Conservation (phyloP, 2,797 vertebrate species). For the Rousettus madagascariensis region DNA sequence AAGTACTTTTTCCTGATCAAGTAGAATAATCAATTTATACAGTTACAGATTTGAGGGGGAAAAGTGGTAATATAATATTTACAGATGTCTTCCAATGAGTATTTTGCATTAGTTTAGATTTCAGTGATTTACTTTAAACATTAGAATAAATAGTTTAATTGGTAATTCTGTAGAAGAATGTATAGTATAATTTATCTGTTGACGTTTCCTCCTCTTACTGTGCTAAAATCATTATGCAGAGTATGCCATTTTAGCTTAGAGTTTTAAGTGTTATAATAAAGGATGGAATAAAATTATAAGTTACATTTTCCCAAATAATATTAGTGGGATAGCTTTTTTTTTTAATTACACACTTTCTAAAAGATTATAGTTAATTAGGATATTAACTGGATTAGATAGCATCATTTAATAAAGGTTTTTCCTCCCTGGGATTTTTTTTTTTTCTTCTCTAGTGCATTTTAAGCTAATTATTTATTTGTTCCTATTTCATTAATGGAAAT, state of each 20-base stretch:
- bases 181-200: slow-evolving; percentile 36
- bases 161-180: slow-evolving; percentile 47
- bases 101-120: slow-evolving; percentile 46
- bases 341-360: not conserved
- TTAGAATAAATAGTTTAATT: slow-evolving; percentile 49
- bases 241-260: slow-evolving; percentile 18
- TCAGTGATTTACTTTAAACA: slow-evolving; percentile 50
- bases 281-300: not conserved
- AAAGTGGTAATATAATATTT: not conserved
- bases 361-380: slow-evolving; percentile 2
- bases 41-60: not conserved
- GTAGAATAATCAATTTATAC: slow-evolving; percentile 29
- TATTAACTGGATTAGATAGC: slow-evolving; percentile 1
- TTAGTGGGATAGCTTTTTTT: slow-evolving; percentile 20
- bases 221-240: slow-evolving; percentile 32
- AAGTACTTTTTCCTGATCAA: slow-evolving; percentile 38
- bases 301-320: slow-evolving; percentile 29
- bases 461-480: not conserved
- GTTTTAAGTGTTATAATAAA: slow-evolving; percentile 46
- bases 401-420: not conserved
- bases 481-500: slow-evolving; percentile 54
- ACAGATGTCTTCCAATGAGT: not conserved
- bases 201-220: not conserved
- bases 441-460: not conserved
- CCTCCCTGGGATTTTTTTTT: not conserved